phyloP scores from a whole-genome alignment of 2,888 invertebrate species.

The Melieria omissa region DNA sequence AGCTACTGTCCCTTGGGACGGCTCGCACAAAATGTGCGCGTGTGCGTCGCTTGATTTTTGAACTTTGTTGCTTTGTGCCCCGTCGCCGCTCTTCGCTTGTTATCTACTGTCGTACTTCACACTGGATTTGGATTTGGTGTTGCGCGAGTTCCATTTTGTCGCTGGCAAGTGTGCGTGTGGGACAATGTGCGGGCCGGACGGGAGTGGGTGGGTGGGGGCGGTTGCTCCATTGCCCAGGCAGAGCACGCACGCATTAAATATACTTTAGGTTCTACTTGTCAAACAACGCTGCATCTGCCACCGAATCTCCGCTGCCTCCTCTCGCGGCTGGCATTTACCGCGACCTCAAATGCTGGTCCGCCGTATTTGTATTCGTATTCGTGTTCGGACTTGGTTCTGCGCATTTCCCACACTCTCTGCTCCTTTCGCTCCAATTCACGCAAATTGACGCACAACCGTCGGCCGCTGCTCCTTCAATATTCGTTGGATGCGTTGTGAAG shows the following conservation, averaged over 20 bases:
- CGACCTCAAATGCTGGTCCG: too few species aligned
- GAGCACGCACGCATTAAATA: conserved; percentile 28
- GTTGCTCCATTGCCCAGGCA: conserved; percentile 7
- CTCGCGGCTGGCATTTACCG: too few species aligned
- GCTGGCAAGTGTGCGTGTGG: too few species aligned
- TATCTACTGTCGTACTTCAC: too few species aligned
- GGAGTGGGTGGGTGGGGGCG: too few species aligned
- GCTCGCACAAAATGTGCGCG: neutral
- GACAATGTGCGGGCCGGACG: too few species aligned
- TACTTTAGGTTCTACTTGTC: conserved; percentile 27
- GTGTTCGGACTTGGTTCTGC: neutral
- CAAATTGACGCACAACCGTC: too few species aligned
- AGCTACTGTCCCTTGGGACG: neutral
- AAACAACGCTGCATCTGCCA: neutral
- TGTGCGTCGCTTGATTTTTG: conserved; percentile 16
- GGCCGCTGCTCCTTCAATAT: too few species aligned
- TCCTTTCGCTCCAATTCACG: neutral
- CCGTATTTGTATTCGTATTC: too few species aligned
- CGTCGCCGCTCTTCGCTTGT: too few species aligned
- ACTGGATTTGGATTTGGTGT: too few species aligned
- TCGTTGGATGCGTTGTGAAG: too few species aligned
- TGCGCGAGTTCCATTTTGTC: neutral
- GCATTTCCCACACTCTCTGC: neutral
- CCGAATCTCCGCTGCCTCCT: neutral
- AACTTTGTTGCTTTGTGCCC: neutral